Evolutionary conservation across 1,140 invertebrate species (phyloP).

Genomic region (Drosophila dunni): DNA sequence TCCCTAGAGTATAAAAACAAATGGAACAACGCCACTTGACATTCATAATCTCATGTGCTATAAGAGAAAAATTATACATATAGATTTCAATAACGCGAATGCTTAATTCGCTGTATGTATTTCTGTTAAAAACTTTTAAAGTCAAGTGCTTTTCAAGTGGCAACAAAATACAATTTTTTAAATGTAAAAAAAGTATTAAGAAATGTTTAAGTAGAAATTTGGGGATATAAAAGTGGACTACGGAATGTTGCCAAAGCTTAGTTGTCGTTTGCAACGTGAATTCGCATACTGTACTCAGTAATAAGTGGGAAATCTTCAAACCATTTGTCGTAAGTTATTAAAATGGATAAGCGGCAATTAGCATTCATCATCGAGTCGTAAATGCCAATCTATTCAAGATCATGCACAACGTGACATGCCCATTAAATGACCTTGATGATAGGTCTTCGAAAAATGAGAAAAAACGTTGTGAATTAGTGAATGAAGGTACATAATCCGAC

Average conservation of each 20-base stretch:
- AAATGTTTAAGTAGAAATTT: neutral
- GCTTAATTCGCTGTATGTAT: neutral
- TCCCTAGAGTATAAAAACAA: neutral
- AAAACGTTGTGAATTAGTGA: conserved; percentile 1
- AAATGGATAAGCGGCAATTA: conserved; percentile 50
- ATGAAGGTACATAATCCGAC: conserved; percentile 1
- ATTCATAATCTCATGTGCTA: conserved; percentile 2
- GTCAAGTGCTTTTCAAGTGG: neutral
- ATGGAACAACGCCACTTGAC: conserved; percentile 4
- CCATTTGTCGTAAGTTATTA: conserved; percentile 21
- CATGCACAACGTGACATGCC: conserved; percentile 66
- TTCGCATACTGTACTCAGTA: conserved; percentile 33
- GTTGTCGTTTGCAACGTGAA: conserved; percentile 24
- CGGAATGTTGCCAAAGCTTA: neutral
- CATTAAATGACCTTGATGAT: conserved; percentile 30
- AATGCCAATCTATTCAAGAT: conserved; percentile 40
- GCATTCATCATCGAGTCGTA: conserved; percentile 55
- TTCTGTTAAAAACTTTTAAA: neutral
- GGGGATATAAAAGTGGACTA: neutral
- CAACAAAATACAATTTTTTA: neutral
- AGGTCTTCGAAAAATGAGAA: neutral
- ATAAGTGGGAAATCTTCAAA: conserved; percentile 41
- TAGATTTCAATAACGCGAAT: conserved; percentile 5
- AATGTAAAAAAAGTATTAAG: neutral
- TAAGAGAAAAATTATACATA: conserved; percentile 3